Conservation (phyloP, 2,888 invertebrate genomes). For the Callyntrura guangdongensis region DNA sequence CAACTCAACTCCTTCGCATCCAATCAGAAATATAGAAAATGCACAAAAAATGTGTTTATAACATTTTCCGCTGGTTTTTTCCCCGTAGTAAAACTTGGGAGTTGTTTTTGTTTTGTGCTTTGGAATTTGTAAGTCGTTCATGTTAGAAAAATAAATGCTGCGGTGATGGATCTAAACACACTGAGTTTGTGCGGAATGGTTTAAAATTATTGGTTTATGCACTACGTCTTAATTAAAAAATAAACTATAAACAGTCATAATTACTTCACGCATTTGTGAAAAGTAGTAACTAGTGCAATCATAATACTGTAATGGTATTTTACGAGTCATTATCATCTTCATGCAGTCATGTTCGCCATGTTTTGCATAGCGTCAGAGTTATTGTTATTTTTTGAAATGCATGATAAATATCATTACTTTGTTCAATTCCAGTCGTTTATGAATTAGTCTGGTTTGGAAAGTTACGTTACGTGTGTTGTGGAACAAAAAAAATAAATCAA, state of each 20-base stretch:
- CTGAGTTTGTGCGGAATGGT: too few species aligned
- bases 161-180: too few species aligned
- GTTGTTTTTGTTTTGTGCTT: neutral
- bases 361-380: neutral
- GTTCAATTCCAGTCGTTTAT: neutral
- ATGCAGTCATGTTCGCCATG: conserved; percentile 10
- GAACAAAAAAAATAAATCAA: neutral
- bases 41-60: neutral
- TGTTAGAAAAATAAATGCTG: too few species aligned
- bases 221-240: too few species aligned
- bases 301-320: neutral
- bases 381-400: neutral
- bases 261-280: neutral
- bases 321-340: neutral
- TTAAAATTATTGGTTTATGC: too few species aligned
- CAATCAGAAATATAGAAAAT: conserved; percentile 10
- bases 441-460: conserved; percentile 9
- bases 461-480: neutral
- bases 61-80: neutral
- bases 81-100: neutral
- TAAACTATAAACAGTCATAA: neutral
- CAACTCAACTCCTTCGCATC: conserved; percentile 47
- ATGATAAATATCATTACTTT: neutral
- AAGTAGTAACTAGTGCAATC: conserved; percentile 30
- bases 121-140: neutral